A percentile compares a stretch with the other conserved stretches of the same genome.
Conservation (phyloP, 2,888 invertebrate genomes). For the Serripes groenlandicus region DNA sequence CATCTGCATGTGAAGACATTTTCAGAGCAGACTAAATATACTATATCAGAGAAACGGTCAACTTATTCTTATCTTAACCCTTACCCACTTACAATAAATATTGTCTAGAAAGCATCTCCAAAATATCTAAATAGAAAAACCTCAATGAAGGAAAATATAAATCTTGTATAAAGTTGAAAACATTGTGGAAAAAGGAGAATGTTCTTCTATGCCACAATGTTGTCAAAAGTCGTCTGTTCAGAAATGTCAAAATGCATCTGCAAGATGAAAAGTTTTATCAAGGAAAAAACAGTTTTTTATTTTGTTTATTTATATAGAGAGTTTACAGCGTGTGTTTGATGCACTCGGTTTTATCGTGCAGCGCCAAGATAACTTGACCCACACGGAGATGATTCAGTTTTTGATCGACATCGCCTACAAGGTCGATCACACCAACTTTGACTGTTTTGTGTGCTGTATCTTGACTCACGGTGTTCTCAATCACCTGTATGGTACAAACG, state of each 20-base stretch:
- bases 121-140: not conserved
- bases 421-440: conserved; percentile 74
- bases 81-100: no score
- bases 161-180: not conserved
- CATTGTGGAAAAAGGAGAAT: not conserved
- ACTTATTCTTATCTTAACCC: no score
- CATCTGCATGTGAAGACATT: no score
- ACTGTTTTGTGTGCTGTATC: conserved; percentile 82
- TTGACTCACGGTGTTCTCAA: conserved; percentile 79
- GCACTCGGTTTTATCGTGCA: conserved; percentile 74
- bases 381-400: conserved; percentile 67
- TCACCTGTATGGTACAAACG: conserved; percentile 78
- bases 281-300: no score
- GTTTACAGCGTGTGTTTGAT: conserved; percentile 70
- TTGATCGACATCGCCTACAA: conserved; percentile 66
- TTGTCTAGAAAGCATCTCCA: no score
- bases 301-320: conserved; percentile 65
- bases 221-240: not conserved
- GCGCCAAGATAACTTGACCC: conserved; percentile 68
- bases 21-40: no score
- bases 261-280: no score
- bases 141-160: not conserved
- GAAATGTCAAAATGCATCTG: not conserved
- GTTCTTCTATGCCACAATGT: not conserved
- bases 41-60: no score